Evolutionary conservation across 1,140 invertebrate species (phyloP), one percentile per base, ranked within the genome.

Genomic region (Drosophila pectinifera): DNA sequence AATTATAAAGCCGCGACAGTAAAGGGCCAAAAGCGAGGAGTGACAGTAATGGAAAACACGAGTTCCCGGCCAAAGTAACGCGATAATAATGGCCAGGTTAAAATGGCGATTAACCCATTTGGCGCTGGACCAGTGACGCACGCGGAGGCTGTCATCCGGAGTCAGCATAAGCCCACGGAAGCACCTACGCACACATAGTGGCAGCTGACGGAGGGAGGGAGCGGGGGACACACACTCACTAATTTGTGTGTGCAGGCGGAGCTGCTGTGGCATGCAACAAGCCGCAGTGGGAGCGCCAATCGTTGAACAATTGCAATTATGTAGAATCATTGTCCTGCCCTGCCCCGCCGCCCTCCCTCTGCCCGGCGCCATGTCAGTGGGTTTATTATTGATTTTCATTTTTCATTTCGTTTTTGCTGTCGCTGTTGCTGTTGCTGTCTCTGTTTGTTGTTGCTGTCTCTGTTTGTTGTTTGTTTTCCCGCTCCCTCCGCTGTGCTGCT

Each of bases 301-400:
- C 69, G 67, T 22, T 67, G 62, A 76, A 76, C 73, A 76, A 76
- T 75, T 76, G 73, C 73, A 76, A 76, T 76, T 76, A 76, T 75
- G 62, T 56, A 48, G 68, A 73, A 73, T 70, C 64, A 70, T 70
- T 70, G 67, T 70, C 67, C 18, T 22, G 62, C 51, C 62, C 14
- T 14, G 6, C 41, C 2, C 14, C 11, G 18, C 34, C n/a, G 8
- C 0, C 46, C 16, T 11, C 0, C 38, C 38, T 4, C 18, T 22
- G 42, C 18, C 11, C 31, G 58, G 34, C 57, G 41, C 63, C 28
- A 36, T 57, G 51, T 49, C 53, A 31, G 39, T 75, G 53, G 64
- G 72, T 54, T 58, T 57, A 43, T 76, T 76, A 76, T 76, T 75
- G 73, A 75, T 75, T 75, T 70, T 75, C 72, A 75, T 76, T 73